These are phyloP conservation scores for Podabrus alpinus DNA, from an alignment of 2,888 invertebrate species.

Conservation along the genomic window DNA sequence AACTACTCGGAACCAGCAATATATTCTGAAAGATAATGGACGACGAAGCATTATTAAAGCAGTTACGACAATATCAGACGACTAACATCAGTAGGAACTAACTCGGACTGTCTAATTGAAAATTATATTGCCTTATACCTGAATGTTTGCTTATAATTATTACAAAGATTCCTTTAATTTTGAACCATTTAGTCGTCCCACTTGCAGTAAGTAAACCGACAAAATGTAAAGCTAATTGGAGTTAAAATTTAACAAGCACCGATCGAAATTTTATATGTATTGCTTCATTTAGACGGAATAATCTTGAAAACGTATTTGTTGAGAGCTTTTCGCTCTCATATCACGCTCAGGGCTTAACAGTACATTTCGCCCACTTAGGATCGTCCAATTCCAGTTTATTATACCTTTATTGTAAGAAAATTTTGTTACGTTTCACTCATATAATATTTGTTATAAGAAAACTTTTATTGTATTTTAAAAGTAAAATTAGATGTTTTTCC, in stretches of 20 bases:
- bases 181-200: neutral
- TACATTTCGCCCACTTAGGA: slow-evolving; percentile 22
- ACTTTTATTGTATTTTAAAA: slow-evolving; percentile 1
- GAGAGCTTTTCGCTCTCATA: slow-evolving; percentile 21
- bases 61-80: slow-evolving; percentile 26
- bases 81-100: neutral
- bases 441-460: neutral
- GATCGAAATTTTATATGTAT: slow-evolving; percentile 10
- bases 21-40: slow-evolving; percentile 27
- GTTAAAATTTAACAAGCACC: slow-evolving; percentile 14
- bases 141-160: neutral
- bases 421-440: slow-evolving; percentile 6
- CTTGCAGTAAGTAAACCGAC: neutral
- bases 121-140: neutral
- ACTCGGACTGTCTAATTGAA: slow-evolving; percentile 1
- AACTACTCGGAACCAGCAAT: slow-evolving; percentile 28
- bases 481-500: neutral
- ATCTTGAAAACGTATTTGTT: slow-evolving; percentile 21
- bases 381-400: slow-evolving; percentile 21
- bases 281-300: slow-evolving; percentile 13
- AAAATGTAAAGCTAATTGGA: neutral
- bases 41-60: slow-evolving; percentile 30
- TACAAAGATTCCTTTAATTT: neutral
- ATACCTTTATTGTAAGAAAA: slow-evolving; percentile 16
- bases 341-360: slow-evolving; percentile 20